Evolutionary conservation across 2,888 invertebrate genomes (phyloP).

Genomic region (Eustalomyia histrio): DNA sequence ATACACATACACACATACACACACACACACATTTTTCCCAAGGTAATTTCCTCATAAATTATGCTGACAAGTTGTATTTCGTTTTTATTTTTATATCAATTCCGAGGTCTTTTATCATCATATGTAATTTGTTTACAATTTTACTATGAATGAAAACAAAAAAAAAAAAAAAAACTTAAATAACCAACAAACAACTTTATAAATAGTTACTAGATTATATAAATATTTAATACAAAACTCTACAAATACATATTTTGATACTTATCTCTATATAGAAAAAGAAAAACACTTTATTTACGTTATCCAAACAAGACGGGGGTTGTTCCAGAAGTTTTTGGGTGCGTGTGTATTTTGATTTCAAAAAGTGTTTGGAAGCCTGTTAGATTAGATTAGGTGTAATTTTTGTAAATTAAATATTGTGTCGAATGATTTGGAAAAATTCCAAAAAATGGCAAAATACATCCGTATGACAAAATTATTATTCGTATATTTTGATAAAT

Average conservation of each 20-base stretch:
- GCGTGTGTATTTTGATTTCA: no score
- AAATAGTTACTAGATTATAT: neutral
- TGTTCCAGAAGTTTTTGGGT: no score
- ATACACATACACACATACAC: neutral
- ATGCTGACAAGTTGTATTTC: neutral
- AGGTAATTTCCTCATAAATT: slow-evolving; percentile 1
- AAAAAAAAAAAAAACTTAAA: slow-evolving; percentile 1
- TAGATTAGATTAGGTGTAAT: no score
- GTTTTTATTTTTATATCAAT: slow-evolving; percentile 8
- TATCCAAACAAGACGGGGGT: no score
- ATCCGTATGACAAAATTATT: no score
- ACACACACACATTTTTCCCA: neutral
- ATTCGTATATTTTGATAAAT: no score
- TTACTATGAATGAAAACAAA: slow-evolving; percentile 8
- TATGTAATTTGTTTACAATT: slow-evolving; percentile 39
- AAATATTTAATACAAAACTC: neutral
- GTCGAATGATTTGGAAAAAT: no score
- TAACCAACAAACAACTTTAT: neutral
- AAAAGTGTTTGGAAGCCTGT: no score
- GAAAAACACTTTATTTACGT: no score
- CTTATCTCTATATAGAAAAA: no score
- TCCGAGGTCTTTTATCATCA: slow-evolving; percentile 15
- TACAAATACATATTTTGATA: neutral
- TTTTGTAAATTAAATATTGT: no score
- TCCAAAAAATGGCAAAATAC: no score